Evolutionary conservation across 2,113 vertebrate genomes (phyloP).

Genomic region (Prunella fulvescens): DNA sequence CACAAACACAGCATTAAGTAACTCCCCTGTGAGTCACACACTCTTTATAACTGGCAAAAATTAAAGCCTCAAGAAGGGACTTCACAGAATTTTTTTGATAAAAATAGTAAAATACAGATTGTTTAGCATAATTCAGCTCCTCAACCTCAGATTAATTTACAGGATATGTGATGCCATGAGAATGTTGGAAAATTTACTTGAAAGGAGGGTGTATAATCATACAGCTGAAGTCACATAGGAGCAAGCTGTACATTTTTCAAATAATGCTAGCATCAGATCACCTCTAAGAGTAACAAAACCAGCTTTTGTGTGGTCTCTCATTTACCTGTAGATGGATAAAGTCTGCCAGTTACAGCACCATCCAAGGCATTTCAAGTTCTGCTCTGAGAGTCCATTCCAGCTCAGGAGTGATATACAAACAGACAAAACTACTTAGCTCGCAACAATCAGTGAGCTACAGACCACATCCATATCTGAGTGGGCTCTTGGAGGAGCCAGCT

Average conservation of each 20-base stretch:
- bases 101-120: neutral
- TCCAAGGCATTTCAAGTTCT: neutral
- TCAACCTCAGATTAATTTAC: neutral
- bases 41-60: neutral
- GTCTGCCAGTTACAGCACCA: neutral
- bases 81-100: neutral
- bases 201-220: neutral
- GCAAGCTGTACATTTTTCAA: neutral
- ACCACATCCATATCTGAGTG: neutral
- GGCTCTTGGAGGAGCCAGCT: neutral
- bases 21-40: slow-evolving; percentile 34
- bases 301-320: neutral
- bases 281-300: neutral
- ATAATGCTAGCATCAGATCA: neutral
- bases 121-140: neutral
- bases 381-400: neutral
- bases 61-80: neutral
- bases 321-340: neutral
- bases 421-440: neutral
- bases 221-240: neutral
- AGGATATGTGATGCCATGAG: neutral
- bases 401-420: neutral
- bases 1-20: neutral
- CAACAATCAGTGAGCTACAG: neutral
- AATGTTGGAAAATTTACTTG: neutral